These are phyloP conservation scores for Oxyura jamaicensis DNA, from an alignment of 2,113 vertebrate genomes.

Conservation along the genomic window DNA sequence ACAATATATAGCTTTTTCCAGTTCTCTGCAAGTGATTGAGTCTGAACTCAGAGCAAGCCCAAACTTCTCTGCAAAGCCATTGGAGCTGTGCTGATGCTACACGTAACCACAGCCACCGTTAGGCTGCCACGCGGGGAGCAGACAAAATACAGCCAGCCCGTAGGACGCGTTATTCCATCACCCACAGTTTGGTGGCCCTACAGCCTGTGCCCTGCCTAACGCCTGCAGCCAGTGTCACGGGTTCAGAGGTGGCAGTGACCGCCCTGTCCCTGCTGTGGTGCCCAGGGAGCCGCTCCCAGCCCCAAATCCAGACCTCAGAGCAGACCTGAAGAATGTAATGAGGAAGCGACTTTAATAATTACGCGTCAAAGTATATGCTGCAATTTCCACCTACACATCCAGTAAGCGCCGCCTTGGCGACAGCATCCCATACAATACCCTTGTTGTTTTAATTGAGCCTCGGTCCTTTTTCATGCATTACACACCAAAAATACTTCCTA, in stretches of 20 bases:
- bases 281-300: background rate
- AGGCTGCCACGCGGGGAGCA: background rate
- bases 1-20: background rate
- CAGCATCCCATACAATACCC: background rate
- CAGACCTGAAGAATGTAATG: background rate
- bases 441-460: slow-evolving; percentile 32
- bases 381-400: slow-evolving; percentile 15
- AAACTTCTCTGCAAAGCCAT: background rate
- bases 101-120: background rate
- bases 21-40: background rate
- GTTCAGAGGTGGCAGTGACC: rapidly evolving
- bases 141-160: background rate
- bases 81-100: background rate
- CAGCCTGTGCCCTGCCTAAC: background rate
- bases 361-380: slow-evolving; percentile 13
- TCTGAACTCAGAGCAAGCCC: background rate
- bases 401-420: background rate
- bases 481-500: slow-evolving; percentile 30
- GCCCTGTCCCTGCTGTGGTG: background rate
- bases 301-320: background rate
- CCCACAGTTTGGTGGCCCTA: background rate
- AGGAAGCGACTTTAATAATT: background rate
- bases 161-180: background rate
- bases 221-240: rapidly evolving
- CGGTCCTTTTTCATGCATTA: background rate